phyloP scores from a whole-genome alignment of 2,888 invertebrate genomes.

The Atrina japonica region DNA sequence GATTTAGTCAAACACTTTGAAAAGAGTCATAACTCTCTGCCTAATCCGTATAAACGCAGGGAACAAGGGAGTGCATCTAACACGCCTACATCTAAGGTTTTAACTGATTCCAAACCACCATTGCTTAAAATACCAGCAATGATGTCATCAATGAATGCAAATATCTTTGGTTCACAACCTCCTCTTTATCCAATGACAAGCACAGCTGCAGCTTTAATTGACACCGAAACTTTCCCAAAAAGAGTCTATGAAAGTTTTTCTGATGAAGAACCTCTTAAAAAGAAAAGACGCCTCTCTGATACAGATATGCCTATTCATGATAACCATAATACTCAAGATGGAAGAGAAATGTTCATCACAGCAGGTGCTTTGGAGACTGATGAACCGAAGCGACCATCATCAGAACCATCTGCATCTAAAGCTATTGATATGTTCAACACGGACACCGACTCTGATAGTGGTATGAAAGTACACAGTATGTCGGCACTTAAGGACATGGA shows the following conservation, averaged over 20 bases:
- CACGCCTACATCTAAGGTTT: conserved; percentile 15
- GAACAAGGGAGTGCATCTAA: conserved; percentile 58
- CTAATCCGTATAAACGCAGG: conserved; percentile 78
- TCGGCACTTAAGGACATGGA: conserved; percentile 42
- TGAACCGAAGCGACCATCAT: conserved; percentile 49
- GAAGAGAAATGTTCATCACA: conserved; percentile 30
- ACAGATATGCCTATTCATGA: conserved; percentile 47
- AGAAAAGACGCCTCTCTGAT: conserved; percentile 62
- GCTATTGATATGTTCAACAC: conserved; percentile 4
- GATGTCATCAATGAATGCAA: conserved; percentile 3
- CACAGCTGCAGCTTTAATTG: conserved; percentile 54
- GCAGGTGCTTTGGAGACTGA: conserved; percentile 35
- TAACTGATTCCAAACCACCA: background rate
- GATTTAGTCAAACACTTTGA: conserved; percentile 80
- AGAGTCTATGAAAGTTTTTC: conserved; percentile 3
- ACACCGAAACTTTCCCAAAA: conserved; percentile 39
- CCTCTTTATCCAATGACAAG: conserved; percentile 52
- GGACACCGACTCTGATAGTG: conserved; percentile 6
- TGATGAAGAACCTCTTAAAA: conserved; percentile 45
- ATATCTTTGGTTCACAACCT: conserved; percentile 9
- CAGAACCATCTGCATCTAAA: conserved; percentile 40
- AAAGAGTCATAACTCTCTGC: conserved; percentile 75
- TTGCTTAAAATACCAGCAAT: conserved; percentile 18
- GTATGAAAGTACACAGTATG: conserved; percentile 2
- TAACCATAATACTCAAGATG: conserved; percentile 19